Conservation (phyloP, 2,797 vertebrate species). For the Furcifer pardalis region DNA sequence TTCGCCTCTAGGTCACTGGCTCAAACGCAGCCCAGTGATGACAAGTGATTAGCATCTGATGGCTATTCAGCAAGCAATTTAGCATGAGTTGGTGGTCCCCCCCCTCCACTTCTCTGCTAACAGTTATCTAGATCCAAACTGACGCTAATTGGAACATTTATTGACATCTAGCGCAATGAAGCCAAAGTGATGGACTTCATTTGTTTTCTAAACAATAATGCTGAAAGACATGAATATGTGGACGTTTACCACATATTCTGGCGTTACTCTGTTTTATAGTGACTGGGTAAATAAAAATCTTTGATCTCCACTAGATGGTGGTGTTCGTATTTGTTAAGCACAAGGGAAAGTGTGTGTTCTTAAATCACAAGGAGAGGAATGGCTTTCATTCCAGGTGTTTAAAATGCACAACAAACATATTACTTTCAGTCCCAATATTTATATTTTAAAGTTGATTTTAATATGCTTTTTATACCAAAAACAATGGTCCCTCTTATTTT, state of each 20-base stretch:
- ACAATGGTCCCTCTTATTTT: neutral
- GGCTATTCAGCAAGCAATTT: neutral
- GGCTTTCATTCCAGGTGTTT: neutral
- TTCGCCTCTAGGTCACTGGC: neutral
- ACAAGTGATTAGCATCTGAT: slow-evolving; percentile 28
- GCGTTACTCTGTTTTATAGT: neutral
- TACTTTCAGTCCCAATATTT: neutral
- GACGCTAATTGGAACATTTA: rapidly evolving
- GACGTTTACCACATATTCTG: neutral
- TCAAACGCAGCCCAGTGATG: neutral
- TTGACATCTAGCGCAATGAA: rapidly evolving
- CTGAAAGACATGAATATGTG: neutral
- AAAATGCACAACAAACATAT: neutral
- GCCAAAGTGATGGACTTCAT: neutral
- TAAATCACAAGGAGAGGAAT: neutral
- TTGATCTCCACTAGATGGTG: slow-evolving; percentile 65
- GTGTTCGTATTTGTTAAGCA: slow-evolving; percentile 40
- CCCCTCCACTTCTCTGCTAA: neutral
- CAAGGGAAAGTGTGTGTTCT: neutral
- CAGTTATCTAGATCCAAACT: rapidly evolving
- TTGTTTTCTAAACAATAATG: neutral
- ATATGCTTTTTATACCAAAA: neutral
- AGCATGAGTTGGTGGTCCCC: neutral
- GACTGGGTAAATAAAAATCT: neutral
- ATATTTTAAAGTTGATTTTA: neutral